Base-by-base conservation (phyloP, 1,140 invertebrate genomes). In the Aradophagus sp. region DNA sequence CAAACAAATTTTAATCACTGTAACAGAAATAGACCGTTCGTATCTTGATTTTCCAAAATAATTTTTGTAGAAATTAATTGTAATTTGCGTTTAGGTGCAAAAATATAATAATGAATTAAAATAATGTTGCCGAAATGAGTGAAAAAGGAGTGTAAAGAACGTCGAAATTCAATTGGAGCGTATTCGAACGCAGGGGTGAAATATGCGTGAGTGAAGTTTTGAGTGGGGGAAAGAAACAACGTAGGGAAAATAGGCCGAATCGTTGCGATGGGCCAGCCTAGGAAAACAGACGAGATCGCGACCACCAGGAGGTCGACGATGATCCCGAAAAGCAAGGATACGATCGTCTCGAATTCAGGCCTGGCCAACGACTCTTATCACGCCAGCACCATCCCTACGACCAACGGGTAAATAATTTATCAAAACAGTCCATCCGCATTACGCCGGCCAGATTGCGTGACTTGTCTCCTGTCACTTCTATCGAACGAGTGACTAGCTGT, bases 401-500 rank as follows among this genome's bases (percentile, higher is more conserved):
- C 48, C 63, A 80, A 77, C 48, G 80, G 80, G 80, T 81, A 81
- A 79, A 74, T 69, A 52, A 55, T 63, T 44, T 31, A 65, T 52
- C 45, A 63, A 4, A 67, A 48, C 48, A 73, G 38, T 77, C 67
- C 68, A 74, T 75, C 66, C 66, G 15, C 17, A 13, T 13, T 20
- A 10, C 17, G 1, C 11, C 17, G n/a, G n/a, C n/a, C 50, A 56
- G 5, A 26, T 34, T 29, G 27, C 27, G 34, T 35, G 47, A 50
- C 31, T 10, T 44, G 16, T 12, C 10, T 17, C 11, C 10, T n/a
- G 11, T 2, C n/a, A n/a, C n/a, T n/a, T n/a, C n/a, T n/a, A n/a
- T n/a, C n/a, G n/a, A n/a, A n/a, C n/a, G n/a, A n/a, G n/a, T n/a
- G n/a, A n/a, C n/a, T n/a, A n/a, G n/a, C n/a, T n/a, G n/a, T n/a